A percentile compares a stretch with the other conserved stretches of the same genome.
Conservation (phyloP, 1,140 invertebrate genomes). For the Drosophila teissieri region DNA sequence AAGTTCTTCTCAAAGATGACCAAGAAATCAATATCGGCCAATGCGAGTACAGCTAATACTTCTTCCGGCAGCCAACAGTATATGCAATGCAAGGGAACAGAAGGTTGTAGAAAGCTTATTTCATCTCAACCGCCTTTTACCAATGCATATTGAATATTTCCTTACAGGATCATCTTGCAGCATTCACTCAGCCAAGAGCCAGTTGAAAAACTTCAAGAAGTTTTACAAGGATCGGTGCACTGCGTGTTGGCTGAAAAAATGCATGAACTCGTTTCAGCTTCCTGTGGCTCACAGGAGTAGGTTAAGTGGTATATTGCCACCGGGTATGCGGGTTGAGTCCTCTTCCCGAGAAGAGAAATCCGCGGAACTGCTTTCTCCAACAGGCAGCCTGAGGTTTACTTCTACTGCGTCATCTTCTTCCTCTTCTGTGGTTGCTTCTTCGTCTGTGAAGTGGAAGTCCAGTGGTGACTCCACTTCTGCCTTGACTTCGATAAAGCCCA, state of each 20-base stretch:
- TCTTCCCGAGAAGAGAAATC: conserved; percentile 54
- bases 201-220: conserved; percentile 89
- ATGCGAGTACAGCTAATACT: conserved; percentile 21
- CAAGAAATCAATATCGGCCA: conserved; percentile 56
- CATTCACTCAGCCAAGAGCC: conserved; percentile 89
- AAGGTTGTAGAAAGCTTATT: conserved; percentile 85
- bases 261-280: conserved; percentile 91
- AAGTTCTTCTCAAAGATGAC: conserved; percentile 93
- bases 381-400: conserved; percentile 50
- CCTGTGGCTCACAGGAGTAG: conserved; percentile 88
- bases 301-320: conserved; percentile 88
- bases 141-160: conserved; percentile 33
- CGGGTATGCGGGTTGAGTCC: conserved; percentile 61
- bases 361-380: conserved; percentile 58
- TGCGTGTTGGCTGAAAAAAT: conserved; percentile 95
- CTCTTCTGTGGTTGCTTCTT: neutral
- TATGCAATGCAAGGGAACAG: conserved; percentile 89
- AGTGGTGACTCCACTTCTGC: conserved; percentile 38
- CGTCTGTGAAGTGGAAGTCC: conserved; percentile 73
- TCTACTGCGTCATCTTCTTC: conserved; percentile 7
- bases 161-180: conserved; percentile 86
- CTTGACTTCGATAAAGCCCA: conserved; percentile 62
- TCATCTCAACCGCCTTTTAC: too few species aligned
- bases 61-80: conserved; percentile 75
- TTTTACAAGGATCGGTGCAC: conserved; percentile 90